Evolutionary conservation across 2,888 invertebrate genomes (phyloP), one percentile per base, ranked within the genome.

Genomic region (Piscicola geometra): DNA sequence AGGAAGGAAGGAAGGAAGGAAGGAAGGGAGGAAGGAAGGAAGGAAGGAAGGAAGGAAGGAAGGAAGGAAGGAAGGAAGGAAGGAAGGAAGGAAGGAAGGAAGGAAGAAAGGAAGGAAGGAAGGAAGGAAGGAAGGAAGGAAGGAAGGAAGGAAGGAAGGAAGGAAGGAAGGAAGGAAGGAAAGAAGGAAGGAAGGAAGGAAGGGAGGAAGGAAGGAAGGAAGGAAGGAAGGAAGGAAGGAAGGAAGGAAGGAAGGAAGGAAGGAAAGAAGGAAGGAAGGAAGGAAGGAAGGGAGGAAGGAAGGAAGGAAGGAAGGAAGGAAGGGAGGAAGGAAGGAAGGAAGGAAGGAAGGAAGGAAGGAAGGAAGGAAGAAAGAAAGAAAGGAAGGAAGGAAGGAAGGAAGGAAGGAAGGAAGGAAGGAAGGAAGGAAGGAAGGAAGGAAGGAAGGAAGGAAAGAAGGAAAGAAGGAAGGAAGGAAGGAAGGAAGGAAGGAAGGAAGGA

Each of bases 361-460:
- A 28, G 1, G 25, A 21, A 50, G 15, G 30, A 52, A 12, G 28
- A 12, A 33, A 12, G 12, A 56, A n/a, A 12, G 28, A 32, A 50
- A 1, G 1, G n/a, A 9, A 2, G n/a, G 30, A 28, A 21, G 68
- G 68, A 33, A 28, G 33, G 68, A 33, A 30, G 68, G 30, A 33
- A 30, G 66, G 66, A 33, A 30, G 68, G 33, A 15, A 30, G 68
- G n/a, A 15, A 9, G 30, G 33, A 15, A 67, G 68, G n/a, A 33
- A 30, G 68, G 68, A 33, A 9, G 68, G 68, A 9, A 30, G 30
- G 30, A 33, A 30, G 30, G 33, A 33, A 30, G 30, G 33, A 33
- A 30, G 68, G 68, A n/a, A 30, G 68, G 68, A 56, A 56, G 60
- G 60, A 56, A 15, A 21, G 50, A 47, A 15, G 50, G 50, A 47